phyloP scores from a whole-genome alignment of 2,797 vertebrate species.

The Sciaenops ocellatus region DNA sequence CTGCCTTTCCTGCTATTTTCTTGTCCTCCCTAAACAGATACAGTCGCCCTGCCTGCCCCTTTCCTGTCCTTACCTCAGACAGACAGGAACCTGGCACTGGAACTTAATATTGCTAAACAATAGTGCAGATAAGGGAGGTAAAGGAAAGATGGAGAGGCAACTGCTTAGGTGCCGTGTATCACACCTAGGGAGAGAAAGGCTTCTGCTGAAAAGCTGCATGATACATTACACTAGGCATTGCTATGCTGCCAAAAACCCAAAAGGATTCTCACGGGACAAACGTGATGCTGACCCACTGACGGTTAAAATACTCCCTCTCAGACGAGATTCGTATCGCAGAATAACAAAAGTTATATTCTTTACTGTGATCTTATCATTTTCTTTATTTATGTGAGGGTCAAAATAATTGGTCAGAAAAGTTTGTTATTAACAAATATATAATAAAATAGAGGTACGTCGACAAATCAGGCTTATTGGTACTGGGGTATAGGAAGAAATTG shows the following conservation, averaged over 20 bases:
- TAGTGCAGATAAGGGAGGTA: constrained; percentile 28
- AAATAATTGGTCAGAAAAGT: background rate
- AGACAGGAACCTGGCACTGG: constrained; percentile 15
- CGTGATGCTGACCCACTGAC: constrained; percentile 34
- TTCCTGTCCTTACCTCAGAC: constrained; percentile 29
- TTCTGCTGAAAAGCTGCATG: constrained; percentile 19
- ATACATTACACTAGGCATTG: constrained; percentile 19
- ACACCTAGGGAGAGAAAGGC: constrained; percentile 18
- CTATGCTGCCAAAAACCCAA: constrained; percentile 9
- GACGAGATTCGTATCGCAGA: background rate
- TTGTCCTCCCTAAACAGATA: constrained; percentile 27
- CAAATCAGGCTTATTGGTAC: background rate
- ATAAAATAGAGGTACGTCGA: background rate
- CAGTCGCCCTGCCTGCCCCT: constrained; percentile 12
- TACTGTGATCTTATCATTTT: background rate
- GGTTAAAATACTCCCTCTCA: background rate
- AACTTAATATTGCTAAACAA: constrained; percentile 49
- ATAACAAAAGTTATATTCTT: background rate
- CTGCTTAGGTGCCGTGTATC: constrained; percentile 27
- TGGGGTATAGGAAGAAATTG: background rate
- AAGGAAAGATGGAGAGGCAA: constrained; percentile 6
- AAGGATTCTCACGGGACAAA: constrained; percentile 19
- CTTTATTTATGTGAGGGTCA: background rate
- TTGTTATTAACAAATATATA: background rate
- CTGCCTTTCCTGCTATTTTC: constrained; percentile 19